Evolutionary conservation across 2,113 vertebrate species (phyloP), one percentile per base, ranked within the genome.

Genomic region (Stigmatopora argus): DNA sequence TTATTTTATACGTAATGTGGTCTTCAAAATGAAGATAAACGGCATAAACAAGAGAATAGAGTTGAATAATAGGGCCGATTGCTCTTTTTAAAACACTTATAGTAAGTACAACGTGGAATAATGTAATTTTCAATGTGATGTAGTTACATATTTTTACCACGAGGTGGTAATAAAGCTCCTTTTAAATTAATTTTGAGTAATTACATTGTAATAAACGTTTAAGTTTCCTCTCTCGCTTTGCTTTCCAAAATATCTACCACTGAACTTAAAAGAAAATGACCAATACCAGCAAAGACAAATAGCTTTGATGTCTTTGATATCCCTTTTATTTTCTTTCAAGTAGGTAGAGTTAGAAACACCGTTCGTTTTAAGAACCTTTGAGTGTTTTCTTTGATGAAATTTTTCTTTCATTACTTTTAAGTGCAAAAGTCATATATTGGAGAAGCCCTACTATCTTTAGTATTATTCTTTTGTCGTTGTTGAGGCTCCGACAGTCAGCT

Each of bases 111-210:
- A 12, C 35, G 4, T 46, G 45, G 44, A 58, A 18, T 11, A 4
- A n/a, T n/a, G 17, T 19, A 21, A 21, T n/a, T 45, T 60, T 12
- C 7, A 12, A 21, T 59, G 26, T 64, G 12, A 4, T 51, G 17
- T 7, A 38, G 7, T 9, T 9, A 1, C 60, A 9, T 34, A 3
- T 18, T 18, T 26, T 0, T 12, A 18, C 74, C 86, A 74, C 78
- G 48, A 64, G 79, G 58, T 52, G 82, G 78, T 1, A 41, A 0
- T 67, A 65, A 75, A 62, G 41, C 31, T 41, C 59, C 73, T 61
- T 44, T 46, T 21, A 4, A 8, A 8, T 41, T 0, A 7, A 9
- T 41, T 21, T 45, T 13, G 21, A 23, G 19, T 23, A 3, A 7
- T 10, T 3, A 19, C 35, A 19, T 60, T 19, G 57, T 4, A 45